Evolutionary conservation across 2,797 vertebrate genomes (phyloP).

Genomic region (Borostomias antarcticus): DNA sequence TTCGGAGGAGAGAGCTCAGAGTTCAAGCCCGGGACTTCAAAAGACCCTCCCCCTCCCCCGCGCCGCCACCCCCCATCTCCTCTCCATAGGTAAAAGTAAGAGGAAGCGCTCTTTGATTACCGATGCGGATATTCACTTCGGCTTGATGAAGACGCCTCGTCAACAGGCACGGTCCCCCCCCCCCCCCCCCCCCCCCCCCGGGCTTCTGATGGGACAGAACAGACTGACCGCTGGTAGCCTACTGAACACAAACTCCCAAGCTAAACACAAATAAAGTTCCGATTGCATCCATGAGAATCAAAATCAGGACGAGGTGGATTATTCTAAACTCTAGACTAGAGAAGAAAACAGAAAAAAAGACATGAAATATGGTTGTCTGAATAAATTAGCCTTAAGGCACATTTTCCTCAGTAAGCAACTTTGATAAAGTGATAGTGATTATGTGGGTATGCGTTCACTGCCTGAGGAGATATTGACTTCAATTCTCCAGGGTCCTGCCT

Average conservation of each 20-base stretch:
- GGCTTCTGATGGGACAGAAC: too few species aligned
- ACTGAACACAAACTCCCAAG: slow-evolving; percentile 3
- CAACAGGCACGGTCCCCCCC: too few species aligned
- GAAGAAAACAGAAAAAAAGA: background rate
- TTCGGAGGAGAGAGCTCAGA: slow-evolving; percentile 13
- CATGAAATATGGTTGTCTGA: too few species aligned
- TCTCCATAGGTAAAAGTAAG: slow-evolving; percentile 28
- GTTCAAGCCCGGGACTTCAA: slow-evolving; percentile 37
- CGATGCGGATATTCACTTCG: slow-evolving; percentile 4
- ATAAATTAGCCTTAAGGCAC: too few species aligned
- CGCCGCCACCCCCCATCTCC: background rate
- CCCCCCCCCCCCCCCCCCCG: too few species aligned
- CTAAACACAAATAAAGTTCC: background rate
- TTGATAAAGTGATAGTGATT: too few species aligned
- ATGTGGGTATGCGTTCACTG: too few species aligned
- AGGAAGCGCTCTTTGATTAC: slow-evolving; percentile 16
- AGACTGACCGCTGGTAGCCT: too few species aligned
- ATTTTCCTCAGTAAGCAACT: too few species aligned
- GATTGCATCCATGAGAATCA: background rate
- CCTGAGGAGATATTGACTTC: too few species aligned
- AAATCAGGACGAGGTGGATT: background rate
- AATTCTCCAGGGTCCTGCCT: too few species aligned
- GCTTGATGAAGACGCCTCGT: background rate
- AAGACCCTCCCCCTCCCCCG: slow-evolving; percentile 13
- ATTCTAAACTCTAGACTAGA: background rate